Conservation (phyloP, 2,797 vertebrate genomes). For the Enteromius unitaeniatus region DNA sequence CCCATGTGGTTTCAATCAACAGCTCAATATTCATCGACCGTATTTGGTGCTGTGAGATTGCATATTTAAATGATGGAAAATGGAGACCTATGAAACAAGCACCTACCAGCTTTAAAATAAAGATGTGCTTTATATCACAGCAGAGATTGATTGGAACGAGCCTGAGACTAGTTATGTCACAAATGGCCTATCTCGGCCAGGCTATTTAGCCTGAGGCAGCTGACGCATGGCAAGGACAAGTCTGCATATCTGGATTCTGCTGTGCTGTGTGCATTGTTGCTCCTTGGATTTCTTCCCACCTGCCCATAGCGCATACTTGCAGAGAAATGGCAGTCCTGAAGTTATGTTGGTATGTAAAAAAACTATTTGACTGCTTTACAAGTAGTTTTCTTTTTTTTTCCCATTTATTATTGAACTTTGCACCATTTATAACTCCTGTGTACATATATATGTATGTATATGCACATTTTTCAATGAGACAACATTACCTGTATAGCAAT, state of each 20-base stretch:
- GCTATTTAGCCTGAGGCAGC: constrained; percentile 27
- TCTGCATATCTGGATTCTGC: background rate
- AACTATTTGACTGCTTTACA: background rate
- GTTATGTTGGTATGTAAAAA: background rate
- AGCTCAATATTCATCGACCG: constrained; percentile 18
- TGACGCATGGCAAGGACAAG: background rate
- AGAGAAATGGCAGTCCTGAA: constrained; percentile 15
- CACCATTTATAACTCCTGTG: too few species aligned
- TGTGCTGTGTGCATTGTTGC: background rate
- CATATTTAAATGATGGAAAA: constrained; percentile 18
- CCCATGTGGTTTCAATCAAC: constrained; percentile 21
- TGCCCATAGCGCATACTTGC: background rate
- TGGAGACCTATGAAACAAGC: background rate
- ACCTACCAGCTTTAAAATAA: constrained; percentile 2
- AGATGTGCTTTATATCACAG: constrained; percentile 11
- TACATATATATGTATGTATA: too few species aligned
- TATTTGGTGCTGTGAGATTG: constrained; percentile 1
- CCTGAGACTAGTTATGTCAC: constrained; percentile 18
- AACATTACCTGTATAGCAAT: background rate
- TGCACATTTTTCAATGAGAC: background rate
- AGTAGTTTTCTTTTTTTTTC: background rate
- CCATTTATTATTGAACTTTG: too few species aligned
- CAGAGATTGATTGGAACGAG: constrained; percentile 16
- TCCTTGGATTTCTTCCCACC: background rate
- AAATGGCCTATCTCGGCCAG: background rate